These are phyloP conservation scores for Gila robusta DNA, from an alignment of 2,797 vertebrate genomes.

Conservation along the genomic window DNA sequence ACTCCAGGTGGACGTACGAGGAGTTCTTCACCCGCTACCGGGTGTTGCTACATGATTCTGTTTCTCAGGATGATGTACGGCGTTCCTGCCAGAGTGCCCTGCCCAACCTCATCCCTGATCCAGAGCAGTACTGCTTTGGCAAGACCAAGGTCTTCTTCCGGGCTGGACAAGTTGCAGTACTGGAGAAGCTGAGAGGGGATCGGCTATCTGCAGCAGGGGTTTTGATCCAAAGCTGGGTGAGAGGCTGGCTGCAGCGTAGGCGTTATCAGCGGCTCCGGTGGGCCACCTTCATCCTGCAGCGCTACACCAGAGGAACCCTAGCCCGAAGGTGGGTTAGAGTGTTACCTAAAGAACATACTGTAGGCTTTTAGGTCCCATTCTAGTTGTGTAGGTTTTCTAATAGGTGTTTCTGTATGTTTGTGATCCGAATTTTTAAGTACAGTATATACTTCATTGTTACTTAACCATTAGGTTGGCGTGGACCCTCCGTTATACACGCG, in stretches of 20 bases:
- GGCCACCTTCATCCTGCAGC: constrained; percentile 74
- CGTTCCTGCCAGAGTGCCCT: constrained; percentile 67
- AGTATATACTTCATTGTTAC: not conserved
- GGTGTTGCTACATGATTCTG: constrained; percentile 71
- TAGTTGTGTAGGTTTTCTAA: not conserved
- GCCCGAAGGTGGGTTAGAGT: constrained; percentile 75
- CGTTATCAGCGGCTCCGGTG: constrained; percentile 60
- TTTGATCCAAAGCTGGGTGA: constrained; percentile 78
- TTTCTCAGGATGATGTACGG: constrained; percentile 67
- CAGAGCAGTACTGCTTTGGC: constrained; percentile 80
- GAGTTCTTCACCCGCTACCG: constrained; percentile 82
- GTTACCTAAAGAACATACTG: not conserved
- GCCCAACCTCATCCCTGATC: constrained; percentile 76
- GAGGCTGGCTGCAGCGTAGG: constrained; percentile 77
- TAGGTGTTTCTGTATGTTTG: not conserved
- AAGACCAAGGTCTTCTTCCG: constrained; percentile 81
- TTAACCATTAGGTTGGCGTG: constrained; percentile 66
- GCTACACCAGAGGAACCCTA: constrained; percentile 73
- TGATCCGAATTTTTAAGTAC: not conserved
- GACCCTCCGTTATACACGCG: constrained; percentile 73
- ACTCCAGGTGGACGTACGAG: constrained; percentile 77
- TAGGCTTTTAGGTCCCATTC: not conserved
- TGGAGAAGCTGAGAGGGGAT: constrained; percentile 79
- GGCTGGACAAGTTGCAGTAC: constrained; percentile 81
- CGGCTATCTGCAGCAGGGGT: constrained; percentile 74